Percentiles rank a stretch among this genome's conserved stretches.
Evolutionary conservation across 2,888 invertebrate genomes (phyloP).

Genomic region (Patella depressa): DNA sequence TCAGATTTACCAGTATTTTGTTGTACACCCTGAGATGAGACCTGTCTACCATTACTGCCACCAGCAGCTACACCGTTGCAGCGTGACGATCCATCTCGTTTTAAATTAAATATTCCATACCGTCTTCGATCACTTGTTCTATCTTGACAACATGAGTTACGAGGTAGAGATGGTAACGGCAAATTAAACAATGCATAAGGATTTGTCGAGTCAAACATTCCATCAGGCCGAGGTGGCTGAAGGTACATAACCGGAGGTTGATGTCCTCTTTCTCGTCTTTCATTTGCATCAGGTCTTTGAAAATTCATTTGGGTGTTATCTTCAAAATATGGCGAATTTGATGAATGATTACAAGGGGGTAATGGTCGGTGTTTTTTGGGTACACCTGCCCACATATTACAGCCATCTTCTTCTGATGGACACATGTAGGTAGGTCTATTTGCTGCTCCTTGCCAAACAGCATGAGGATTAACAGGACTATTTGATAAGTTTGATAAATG

Average conservation of each 20-base stretch:
- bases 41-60: not conserved
- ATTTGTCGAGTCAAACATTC: conserved; percentile 48
- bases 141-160: conserved; percentile 22
- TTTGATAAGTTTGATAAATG: conserved; percentile 52
- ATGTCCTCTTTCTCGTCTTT: conserved; percentile 23
- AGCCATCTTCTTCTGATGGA: conserved; percentile 41
- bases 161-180: conserved; percentile 35
- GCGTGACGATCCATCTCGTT: not conserved
- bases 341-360: not conserved
- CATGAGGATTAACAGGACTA: conserved; percentile 27
- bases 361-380: conserved; percentile 5
- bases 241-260: conserved; percentile 37
- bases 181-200: conserved; percentile 58
- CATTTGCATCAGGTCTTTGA: not conserved
- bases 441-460: conserved; percentile 17
- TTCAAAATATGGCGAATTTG: not conserved
- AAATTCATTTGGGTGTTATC: not conserved
- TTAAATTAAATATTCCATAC: conserved; percentile 17
- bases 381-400: conserved; percentile 25
- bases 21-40: conserved; percentile 1
- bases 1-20: not conserved
- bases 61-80: not conserved
- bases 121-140: conserved; percentile 13
- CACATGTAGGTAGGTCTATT: conserved; percentile 34
- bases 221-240: conserved; percentile 22